Evolutionary conservation across 2,113 vertebrate species (phyloP).

Genomic region (Tinamus guttatus): DNA sequence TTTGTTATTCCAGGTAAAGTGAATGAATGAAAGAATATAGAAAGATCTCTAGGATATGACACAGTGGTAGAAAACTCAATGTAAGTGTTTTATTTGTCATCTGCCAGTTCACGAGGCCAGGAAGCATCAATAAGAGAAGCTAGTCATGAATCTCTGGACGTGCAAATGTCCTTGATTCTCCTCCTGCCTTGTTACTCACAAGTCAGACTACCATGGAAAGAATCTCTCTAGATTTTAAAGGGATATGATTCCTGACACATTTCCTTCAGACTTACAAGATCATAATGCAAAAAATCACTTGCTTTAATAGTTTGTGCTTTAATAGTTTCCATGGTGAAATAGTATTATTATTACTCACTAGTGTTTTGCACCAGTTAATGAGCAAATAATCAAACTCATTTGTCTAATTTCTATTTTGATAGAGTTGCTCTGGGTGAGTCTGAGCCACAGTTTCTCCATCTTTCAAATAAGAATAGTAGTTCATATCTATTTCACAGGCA

Average conservation of each 20-base stretch:
- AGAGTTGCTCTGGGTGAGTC: not conserved
- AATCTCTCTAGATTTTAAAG: not conserved
- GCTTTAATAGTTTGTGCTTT: not conserved
- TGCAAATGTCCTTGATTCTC: not conserved
- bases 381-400: not conserved
- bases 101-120: not conserved
- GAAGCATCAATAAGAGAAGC: not conserved
- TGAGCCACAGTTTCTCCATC: not conserved
- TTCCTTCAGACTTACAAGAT: not conserved
- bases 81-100: not conserved
- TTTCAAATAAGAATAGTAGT: not conserved
- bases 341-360: not conserved
- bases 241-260: not conserved
- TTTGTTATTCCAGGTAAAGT: not conserved
- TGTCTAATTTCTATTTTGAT: not conserved
- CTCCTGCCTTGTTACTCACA: not conserved
- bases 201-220: not conserved
- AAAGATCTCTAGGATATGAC: not conserved
- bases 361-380: not conserved
- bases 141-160: not conserved
- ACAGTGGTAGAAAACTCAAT: not conserved
- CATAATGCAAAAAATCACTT: not conserved
- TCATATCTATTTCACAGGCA: not conserved
- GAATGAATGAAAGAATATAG: not conserved
- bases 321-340: not conserved